phyloP scores from a whole-genome alignment of 2,797 vertebrate species.

The Pogoniulus pusillus region DNA sequence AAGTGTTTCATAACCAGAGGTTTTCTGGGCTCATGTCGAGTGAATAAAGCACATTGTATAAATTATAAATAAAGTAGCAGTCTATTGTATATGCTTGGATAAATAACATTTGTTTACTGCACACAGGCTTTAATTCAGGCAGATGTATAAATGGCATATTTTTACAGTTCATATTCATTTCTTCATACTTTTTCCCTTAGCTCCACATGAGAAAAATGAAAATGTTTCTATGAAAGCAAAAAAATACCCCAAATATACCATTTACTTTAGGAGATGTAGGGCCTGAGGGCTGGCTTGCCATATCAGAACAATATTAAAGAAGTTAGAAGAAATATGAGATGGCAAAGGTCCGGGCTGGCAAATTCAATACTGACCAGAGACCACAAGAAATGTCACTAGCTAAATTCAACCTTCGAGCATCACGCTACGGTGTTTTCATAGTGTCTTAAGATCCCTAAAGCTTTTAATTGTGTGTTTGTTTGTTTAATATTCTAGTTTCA shows the following conservation, averaged over 20 bases:
- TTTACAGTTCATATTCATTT: background rate
- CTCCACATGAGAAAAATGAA: background rate
- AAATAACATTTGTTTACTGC: conserved; percentile 7
- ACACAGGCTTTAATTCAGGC: background rate
- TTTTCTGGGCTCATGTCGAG: background rate
- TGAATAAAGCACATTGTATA: background rate
- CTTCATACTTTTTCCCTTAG: background rate
- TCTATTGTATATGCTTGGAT: background rate
- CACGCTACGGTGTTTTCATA: background rate
- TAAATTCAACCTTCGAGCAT: background rate
- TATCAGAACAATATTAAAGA: background rate
- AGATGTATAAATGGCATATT: background rate
- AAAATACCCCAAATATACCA: background rate
- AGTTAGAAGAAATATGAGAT: background rate
- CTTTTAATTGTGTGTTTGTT: background rate
- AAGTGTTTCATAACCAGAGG: background rate
- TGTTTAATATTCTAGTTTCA: background rate
- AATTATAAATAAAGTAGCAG: conserved; percentile 10
- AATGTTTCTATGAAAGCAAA: background rate
- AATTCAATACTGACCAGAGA: background rate
- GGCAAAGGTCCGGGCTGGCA: background rate
- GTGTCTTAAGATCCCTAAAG: background rate
- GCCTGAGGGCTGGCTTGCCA: background rate
- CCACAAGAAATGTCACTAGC: background rate
- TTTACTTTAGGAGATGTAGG: background rate